Percentiles rank a stretch among this genome's conserved stretches.
These are phyloP conservation scores for Cataglyphis cursor DNA, from an alignment of 2,888 invertebrate species.

Conservation along the genomic window DNA sequence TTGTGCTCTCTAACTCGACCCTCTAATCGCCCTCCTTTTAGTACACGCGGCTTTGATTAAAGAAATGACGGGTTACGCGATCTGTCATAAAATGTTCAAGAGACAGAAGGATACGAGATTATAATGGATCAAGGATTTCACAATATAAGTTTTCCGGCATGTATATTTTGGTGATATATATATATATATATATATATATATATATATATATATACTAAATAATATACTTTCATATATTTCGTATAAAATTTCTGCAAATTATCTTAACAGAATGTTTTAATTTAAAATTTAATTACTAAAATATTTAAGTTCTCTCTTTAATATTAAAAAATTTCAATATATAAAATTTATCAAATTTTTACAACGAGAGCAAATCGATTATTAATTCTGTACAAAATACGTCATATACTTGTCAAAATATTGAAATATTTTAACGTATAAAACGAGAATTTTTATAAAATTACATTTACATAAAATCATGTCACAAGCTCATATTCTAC, in stretches of 20 bases:
- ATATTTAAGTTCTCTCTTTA: neutral
- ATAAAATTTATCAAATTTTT: neutral
- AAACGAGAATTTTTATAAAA: neutral
- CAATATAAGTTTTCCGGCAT: neutral
- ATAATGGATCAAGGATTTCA: slow-evolving; percentile 19
- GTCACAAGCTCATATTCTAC: neutral
- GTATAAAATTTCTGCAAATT: neutral
- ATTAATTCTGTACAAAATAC: neutral
- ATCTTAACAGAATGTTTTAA: slow-evolving; percentile 1
- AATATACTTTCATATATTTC: neutral
- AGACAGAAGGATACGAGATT: neutral
- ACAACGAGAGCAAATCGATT: neutral
- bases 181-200: slow-evolving; percentile 14
- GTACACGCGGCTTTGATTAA: slow-evolving; percentile 59
- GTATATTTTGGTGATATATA: slow-evolving; percentile 14
- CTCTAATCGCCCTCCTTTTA: slow-evolving; percentile 61
- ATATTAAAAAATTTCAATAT: neutral
- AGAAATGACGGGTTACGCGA: slow-evolving; percentile 52
- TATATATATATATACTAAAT: slow-evolving; percentile 2
- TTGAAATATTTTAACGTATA: neutral
- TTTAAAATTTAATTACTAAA: neutral
- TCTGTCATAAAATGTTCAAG: slow-evolving; percentile 37
- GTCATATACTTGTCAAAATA: neutral
- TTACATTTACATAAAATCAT: slow-evolving; percentile 7
- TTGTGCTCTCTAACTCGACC: slow-evolving; percentile 45